A percentile compares a stretch with the other conserved stretches of the same genome.
These are phyloP conservation scores for Poeciliopsis turneri DNA, from an alignment of 2,797 vertebrate species.

Conservation along the genomic window DNA sequence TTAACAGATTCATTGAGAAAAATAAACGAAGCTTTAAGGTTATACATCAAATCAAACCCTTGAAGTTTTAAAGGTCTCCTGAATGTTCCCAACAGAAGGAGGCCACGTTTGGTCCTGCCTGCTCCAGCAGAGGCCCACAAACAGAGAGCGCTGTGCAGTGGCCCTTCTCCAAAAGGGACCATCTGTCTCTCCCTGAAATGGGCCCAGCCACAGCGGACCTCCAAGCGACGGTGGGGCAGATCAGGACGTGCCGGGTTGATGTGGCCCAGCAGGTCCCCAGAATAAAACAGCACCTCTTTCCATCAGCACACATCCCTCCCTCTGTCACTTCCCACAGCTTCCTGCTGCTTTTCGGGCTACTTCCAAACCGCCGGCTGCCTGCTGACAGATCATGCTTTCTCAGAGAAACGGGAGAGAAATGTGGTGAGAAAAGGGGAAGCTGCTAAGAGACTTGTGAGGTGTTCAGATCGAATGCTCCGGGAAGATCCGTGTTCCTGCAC, in stretches of 20 bases:
- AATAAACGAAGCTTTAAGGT: slow-evolving; percentile 5
- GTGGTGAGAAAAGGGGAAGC: slow-evolving; percentile 51
- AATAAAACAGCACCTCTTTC: slow-evolving; percentile 74
- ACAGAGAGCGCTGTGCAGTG: slow-evolving; percentile 67
- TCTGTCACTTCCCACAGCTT: slow-evolving; percentile 45
- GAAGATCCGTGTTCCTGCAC: slow-evolving; percentile 28
- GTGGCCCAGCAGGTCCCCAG: slow-evolving; percentile 72
- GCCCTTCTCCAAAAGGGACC: slow-evolving; percentile 78
- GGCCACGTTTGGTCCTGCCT: slow-evolving; percentile 73
- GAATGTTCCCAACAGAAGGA: slow-evolving; percentile 73
- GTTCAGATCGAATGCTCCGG: slow-evolving; percentile 43
- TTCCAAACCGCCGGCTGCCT: slow-evolving; percentile 55
- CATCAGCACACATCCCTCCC: slow-evolving; percentile 57
- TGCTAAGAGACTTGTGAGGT: slow-evolving; percentile 50
- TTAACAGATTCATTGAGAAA: not conserved
- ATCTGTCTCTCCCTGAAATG: slow-evolving; percentile 74
- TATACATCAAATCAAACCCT: slow-evolving; percentile 35
- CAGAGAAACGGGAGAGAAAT: slow-evolving; percentile 21
- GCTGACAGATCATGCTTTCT: slow-evolving; percentile 42
- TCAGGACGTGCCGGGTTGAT: slow-evolving; percentile 62
- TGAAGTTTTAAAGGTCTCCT: slow-evolving; percentile 49
- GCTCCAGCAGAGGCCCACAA: slow-evolving; percentile 62
- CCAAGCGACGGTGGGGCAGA: slow-evolving; percentile 43
- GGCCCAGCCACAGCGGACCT: slow-evolving; percentile 55
- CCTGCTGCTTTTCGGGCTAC: slow-evolving; percentile 45